Conservation (phyloP, 2,113 vertebrate genomes). For the Pitta sordida region DNA sequence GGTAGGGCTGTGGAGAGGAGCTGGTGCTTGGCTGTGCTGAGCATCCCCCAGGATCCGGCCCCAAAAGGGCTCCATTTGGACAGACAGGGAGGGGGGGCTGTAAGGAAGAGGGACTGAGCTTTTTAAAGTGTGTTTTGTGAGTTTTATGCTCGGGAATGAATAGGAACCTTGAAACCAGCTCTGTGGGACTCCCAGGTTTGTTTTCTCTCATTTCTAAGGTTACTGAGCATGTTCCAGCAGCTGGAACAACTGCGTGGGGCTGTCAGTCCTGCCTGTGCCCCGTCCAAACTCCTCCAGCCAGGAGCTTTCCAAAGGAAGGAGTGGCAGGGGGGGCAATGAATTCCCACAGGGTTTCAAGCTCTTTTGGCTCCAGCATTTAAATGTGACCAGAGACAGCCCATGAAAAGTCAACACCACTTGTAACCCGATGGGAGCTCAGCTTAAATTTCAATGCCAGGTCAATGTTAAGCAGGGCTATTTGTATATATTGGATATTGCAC, state of each 20-base stretch:
- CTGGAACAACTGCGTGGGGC: background rate
- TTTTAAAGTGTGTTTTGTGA: background rate
- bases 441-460: background rate
- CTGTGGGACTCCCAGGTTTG: background rate
- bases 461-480: background rate
- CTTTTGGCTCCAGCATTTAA: background rate
- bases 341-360: background rate
- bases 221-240: background rate
- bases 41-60: accelerated
- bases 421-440: background rate
- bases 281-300: background rate
- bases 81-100: background rate
- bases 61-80: accelerated
- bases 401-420: background rate
- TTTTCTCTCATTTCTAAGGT: slow-evolving; percentile 14
- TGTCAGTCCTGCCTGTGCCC: background rate
- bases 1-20: background rate
- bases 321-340: background rate
- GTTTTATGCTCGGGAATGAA: background rate
- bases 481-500: background rate
- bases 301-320: background rate
- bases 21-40: background rate
- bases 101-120: background rate
- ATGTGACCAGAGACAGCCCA: background rate
- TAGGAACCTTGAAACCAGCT: background rate